These are phyloP conservation scores for Schrankia costaestrigalis DNA, from an alignment of 2,888 invertebrate genomes.

Conservation along the genomic window DNA sequence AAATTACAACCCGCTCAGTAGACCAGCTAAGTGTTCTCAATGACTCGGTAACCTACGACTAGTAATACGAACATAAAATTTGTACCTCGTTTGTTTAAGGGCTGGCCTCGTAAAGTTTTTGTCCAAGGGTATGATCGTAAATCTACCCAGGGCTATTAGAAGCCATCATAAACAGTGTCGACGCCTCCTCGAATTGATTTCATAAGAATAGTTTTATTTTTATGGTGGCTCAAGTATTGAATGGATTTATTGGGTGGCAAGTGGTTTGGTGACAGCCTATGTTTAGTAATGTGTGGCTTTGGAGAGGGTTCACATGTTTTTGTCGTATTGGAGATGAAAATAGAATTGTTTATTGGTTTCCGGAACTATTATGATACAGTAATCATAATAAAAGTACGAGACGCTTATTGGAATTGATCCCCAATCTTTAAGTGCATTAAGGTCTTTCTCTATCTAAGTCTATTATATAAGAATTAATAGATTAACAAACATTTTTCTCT, in stretches of 20 bases:
- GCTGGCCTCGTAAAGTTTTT: slow-evolving; percentile 30
- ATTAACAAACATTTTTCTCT: no score
- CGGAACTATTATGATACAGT: no score
- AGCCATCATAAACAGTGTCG: slow-evolving; percentile 28
- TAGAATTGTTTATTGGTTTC: no score
- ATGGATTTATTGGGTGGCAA: slow-evolving; percentile 6
- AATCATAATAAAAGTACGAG: no score
- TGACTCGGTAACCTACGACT: slow-evolving; percentile 4
- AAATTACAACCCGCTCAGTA: slow-evolving; percentile 5
- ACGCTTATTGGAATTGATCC: no score
- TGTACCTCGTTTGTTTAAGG: slow-evolving; percentile 33
- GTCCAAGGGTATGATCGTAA: slow-evolving; percentile 26
- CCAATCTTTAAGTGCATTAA: no score
- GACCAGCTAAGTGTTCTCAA: slow-evolving; percentile 6
- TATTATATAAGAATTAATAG: no score
- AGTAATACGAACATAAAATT: slow-evolving; percentile 27
- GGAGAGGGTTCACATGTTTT: no score
- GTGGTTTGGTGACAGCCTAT: slow-evolving; percentile 5
- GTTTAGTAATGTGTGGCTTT: slow-evolving; percentile 4
- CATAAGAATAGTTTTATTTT: slow-evolving; percentile 19
- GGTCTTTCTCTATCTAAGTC: no score
- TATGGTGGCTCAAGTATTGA: slow-evolving; percentile 9
- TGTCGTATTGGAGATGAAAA: no score
- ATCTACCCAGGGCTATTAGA: slow-evolving; percentile 23
- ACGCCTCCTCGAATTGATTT: slow-evolving; percentile 30